Percentiles rank a stretch among this genome's conserved stretches.
These are phyloP conservation scores for Hirtodrosophila histrioides DNA, from an alignment of 2,888 invertebrate species.

Conservation along the genomic window DNA sequence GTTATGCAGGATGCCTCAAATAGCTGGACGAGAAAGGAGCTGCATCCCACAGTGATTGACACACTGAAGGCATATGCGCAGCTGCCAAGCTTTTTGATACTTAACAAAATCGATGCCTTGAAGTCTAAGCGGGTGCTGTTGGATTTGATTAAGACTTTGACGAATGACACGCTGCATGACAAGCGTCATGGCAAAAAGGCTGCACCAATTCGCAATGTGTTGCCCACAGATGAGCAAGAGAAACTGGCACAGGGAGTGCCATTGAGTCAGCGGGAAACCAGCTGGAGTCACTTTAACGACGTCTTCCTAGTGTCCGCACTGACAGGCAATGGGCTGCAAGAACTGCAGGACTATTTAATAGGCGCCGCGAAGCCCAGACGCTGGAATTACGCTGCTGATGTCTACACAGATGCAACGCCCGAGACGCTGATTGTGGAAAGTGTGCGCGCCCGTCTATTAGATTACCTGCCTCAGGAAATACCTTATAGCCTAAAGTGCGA, in stretches of 20 bases:
- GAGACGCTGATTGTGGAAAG: constrained; percentile 89
- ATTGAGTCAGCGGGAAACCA: constrained; percentile 71
- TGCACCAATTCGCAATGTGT: background rate
- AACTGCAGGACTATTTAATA: constrained; percentile 85
- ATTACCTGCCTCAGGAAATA: constrained; percentile 92
- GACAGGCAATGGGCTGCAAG: constrained; percentile 89
- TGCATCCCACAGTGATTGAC: constrained; percentile 89
- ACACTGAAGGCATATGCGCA: constrained; percentile 87
- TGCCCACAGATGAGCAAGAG: background rate
- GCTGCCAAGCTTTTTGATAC: constrained; percentile 89
- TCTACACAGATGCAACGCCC: constrained; percentile 90
- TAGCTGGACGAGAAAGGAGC: constrained; percentile 87
- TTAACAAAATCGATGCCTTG: constrained; percentile 94
- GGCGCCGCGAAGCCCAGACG: constrained; percentile 86
- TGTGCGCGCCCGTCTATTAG: constrained; percentile 93
- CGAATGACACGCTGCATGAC: constrained; percentile 86
- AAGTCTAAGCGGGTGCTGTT: constrained; percentile 91
- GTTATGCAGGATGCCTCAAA: constrained; percentile 94
- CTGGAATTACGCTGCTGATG: constrained; percentile 88
- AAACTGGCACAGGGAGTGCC: constrained; percentile 22
- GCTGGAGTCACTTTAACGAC: constrained; percentile 92
- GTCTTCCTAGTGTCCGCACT: constrained; percentile 97
- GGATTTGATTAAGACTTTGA: constrained; percentile 88
- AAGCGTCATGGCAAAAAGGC: constrained; percentile 62
- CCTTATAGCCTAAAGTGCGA: constrained; percentile 90